Conservation (phyloP, 2,113 vertebrate species). For the Chionis minor region DNA sequence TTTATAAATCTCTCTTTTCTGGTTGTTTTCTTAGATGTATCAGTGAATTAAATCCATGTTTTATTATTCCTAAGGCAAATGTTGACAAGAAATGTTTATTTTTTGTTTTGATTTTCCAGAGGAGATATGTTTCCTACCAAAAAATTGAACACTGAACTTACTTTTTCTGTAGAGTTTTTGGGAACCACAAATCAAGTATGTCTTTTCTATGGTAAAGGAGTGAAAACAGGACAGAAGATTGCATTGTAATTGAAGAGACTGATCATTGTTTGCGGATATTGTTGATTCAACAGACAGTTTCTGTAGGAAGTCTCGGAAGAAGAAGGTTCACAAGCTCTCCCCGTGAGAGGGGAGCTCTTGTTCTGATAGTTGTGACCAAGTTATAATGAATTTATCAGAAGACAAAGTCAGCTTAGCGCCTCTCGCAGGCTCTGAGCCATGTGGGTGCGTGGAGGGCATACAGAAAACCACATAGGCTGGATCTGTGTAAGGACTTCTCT, state of each 20-base stretch:
- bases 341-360: not conserved
- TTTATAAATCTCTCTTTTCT: not conserved
- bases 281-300: not conserved
- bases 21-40: not conserved
- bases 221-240: not conserved
- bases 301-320: not conserved
- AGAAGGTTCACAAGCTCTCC: not conserved
- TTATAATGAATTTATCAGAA: not conserved
- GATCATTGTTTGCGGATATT: not conserved
- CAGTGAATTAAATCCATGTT: not conserved
- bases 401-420: not conserved
- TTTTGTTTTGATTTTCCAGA: not conserved
- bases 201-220: not conserved
- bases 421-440: not conserved
- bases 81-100: not conserved
- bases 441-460: rapidly evolving
- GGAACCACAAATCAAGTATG: not conserved
- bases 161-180: not conserved
- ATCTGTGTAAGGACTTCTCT: not conserved
- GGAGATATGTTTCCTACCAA: not conserved
- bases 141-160: not conserved
- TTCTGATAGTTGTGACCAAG: not conserved
- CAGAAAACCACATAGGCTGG: not conserved
- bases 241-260: not conserved
- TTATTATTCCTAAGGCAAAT: not conserved